Evolutionary conservation across 2,888 invertebrate genomes (phyloP).

Genomic region (Monopis laevigella): DNA sequence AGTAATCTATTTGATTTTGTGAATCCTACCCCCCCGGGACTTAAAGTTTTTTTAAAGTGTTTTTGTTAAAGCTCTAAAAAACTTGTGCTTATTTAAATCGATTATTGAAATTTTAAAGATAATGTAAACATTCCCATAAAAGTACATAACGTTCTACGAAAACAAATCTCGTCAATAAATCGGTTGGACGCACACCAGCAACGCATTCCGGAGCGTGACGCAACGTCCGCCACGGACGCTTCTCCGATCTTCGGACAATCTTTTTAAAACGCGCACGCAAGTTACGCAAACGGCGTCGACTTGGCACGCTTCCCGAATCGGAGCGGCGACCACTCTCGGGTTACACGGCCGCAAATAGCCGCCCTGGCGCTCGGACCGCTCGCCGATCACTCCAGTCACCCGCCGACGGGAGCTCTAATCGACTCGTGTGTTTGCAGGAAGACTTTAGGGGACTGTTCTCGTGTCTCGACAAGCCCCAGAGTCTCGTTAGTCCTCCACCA

Average conservation of each 20-base stretch:
- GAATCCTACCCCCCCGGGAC: no score
- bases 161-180: slow-evolving; percentile 31
- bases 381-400: slow-evolving; percentile 23
- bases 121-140: slow-evolving; percentile 10
- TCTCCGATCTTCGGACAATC: slow-evolving; percentile 28
- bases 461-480: slow-evolving; percentile 75
- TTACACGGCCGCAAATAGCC: slow-evolving; percentile 62
- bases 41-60: no score
- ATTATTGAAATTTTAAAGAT: no score
- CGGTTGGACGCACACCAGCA: slow-evolving; percentile 56
- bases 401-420: slow-evolving; percentile 35
- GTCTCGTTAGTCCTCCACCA: slow-evolving; percentile 73
- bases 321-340: slow-evolving; percentile 46
- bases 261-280: slow-evolving; percentile 49
- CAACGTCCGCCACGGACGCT: slow-evolving; percentile 31
- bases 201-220: slow-evolving; percentile 40
- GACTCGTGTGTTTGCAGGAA: slow-evolving; percentile 64
- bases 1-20: no score
- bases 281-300: slow-evolving; percentile 51
- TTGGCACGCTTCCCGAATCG: slow-evolving; percentile 56
- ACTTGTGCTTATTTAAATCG: no score
- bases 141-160: slow-evolving; percentile 8
- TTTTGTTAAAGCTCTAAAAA: no score
- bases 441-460: slow-evolving; percentile 80
- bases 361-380: slow-evolving; percentile 34